These are phyloP conservation scores for Petrocephalus schoutedeni DNA, from an alignment of 2,797 vertebrate species.

Conservation along the genomic window DNA sequence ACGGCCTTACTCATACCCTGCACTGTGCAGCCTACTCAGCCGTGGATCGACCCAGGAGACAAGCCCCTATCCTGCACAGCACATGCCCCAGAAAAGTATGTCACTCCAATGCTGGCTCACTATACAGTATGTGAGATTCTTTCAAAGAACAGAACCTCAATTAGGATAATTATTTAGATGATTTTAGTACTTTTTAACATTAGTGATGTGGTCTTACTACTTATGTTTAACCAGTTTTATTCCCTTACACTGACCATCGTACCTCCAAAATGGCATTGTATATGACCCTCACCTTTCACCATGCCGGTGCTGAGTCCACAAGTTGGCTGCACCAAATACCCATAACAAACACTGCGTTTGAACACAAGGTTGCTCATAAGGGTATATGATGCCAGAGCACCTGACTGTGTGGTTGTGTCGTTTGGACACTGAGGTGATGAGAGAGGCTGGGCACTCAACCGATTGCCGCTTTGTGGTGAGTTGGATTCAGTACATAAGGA, in stretches of 20 bases:
- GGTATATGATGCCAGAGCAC: neutral
- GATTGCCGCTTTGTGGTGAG: neutral
- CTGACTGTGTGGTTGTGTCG: neutral
- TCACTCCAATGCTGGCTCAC: neutral
- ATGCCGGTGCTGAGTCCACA: neutral
- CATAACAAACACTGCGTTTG: neutral
- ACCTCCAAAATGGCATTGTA: neutral
- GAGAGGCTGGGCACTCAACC: neutral
- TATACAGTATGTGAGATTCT: neutral
- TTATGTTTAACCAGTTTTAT: neutral
- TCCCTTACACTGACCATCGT: neutral
- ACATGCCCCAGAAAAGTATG: conserved; percentile 86
- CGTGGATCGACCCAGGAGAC: conserved; percentile 85
- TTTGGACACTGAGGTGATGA: neutral
- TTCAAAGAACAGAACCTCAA: neutral
- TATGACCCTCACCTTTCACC: neutral
- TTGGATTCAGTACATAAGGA: neutral
- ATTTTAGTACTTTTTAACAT: neutral
- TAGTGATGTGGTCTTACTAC: neutral
- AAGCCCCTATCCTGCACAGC: conserved; percentile 91
- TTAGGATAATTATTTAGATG: neutral
- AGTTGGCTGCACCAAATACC: neutral
- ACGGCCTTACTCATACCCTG: conserved; percentile 87
- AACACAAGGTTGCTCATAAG: neutral
- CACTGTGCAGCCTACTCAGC: conserved; percentile 91